phyloP scores from a whole-genome alignment of 2,113 vertebrate species.

The Charadrius vociferus region DNA sequence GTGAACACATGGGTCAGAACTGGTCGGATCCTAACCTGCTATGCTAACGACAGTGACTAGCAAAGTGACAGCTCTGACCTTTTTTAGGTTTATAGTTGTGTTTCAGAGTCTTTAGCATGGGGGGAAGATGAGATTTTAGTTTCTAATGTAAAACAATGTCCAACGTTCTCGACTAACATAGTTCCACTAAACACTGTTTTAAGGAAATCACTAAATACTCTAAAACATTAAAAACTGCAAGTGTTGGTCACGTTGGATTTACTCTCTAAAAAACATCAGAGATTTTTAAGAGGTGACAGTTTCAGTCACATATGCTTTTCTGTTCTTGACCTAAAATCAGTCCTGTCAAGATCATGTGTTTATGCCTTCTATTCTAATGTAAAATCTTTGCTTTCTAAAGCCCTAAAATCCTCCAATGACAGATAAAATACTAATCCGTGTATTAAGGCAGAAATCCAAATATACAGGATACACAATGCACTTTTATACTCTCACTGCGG shows the following conservation, averaged over 20 bases:
- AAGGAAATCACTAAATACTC: not conserved
- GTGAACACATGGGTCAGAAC: not conserved
- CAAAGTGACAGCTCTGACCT: not conserved
- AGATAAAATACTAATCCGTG: not conserved
- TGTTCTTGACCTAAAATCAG: not conserved
- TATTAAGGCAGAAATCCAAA: constrained; percentile 5
- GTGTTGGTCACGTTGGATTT: not conserved
- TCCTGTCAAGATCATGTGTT: not conserved
- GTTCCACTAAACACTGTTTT: not conserved
- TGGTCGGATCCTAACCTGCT: not conserved
- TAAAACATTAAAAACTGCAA: not conserved
- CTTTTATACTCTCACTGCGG: not conserved
- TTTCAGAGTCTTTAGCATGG: not conserved
- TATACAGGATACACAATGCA: not conserved
- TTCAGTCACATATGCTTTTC: not conserved
- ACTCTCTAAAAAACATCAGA: not conserved
- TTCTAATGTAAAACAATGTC: not conserved
- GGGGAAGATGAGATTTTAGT: not conserved
- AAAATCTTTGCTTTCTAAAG: constrained; percentile 9
- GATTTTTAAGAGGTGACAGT: not conserved
- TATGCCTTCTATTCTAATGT: not conserved
- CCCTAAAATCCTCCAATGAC: not conserved
- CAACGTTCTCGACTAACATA: not conserved
- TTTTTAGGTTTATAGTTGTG: not conserved
- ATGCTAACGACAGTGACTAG: not conserved